Evolutionary conservation across 1,140 invertebrate genomes (phyloP).

Genomic region (Euglossa dilemma): DNA sequence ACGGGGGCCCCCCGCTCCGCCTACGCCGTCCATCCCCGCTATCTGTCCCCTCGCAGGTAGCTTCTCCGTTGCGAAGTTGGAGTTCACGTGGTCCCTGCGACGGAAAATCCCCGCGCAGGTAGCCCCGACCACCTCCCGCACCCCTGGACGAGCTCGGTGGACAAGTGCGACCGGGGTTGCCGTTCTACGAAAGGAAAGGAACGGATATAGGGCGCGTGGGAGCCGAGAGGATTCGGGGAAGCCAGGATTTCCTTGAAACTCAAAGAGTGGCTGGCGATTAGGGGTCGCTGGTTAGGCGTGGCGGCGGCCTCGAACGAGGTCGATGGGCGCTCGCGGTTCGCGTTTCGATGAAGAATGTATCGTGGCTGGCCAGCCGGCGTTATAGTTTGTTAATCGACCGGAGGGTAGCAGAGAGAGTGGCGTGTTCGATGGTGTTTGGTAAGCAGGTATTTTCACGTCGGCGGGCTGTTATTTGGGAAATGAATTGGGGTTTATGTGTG

Average conservation of each 20-base stretch:
- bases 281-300: not conserved
- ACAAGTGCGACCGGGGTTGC: not conserved
- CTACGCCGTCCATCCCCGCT: not conserved
- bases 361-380: not conserved
- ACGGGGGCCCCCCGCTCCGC: constrained; percentile 1
- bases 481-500: too few species aligned
- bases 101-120: constrained; percentile 33
- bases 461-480: too few species aligned
- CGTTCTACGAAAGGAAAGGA: not conserved
- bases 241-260: constrained; percentile 1
- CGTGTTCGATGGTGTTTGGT: too few species aligned
- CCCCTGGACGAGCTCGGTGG: too few species aligned
- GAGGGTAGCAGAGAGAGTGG: too few species aligned
- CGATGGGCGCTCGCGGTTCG: not conserved
- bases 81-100: not conserved
- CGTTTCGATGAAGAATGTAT: not conserved
- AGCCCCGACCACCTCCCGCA: not conserved
- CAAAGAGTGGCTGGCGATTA: not conserved
- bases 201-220: not conserved
- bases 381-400: not conserved
- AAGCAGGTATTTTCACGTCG: too few species aligned
- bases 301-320: not conserved
- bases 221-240: not conserved
- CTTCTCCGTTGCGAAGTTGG: not conserved
- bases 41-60: constrained; percentile 38